A percentile compares a stretch with the other conserved stretches of the same genome.
Evolutionary conservation across 2,888 invertebrate genomes (phyloP).

Genomic region (Dryomyza anilis): DNA sequence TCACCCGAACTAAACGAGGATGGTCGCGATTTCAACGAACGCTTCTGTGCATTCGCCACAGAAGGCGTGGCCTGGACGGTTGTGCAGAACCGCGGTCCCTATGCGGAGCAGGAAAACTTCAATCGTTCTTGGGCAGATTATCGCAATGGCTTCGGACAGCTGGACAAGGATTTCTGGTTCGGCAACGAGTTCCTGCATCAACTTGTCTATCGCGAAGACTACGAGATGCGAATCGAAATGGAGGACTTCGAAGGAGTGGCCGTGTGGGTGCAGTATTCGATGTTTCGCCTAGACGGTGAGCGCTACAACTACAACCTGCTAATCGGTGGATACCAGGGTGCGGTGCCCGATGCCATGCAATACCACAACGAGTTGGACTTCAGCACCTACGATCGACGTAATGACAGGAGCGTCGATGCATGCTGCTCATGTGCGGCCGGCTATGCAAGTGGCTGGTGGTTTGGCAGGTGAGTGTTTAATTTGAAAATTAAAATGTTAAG

Average conservation of each 20-base stretch:
- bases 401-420: conserved; percentile 62
- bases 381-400: conserved; percentile 57
- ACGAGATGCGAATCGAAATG: conserved; percentile 39
- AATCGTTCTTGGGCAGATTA: conserved; percentile 66
- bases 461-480: conserved; percentile 60
- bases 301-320: conserved; percentile 60
- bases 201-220: conserved; percentile 57
- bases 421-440: conserved; percentile 65
- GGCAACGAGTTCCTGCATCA: conserved; percentile 66
- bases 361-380: conserved; percentile 64
- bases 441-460: conserved; percentile 69
- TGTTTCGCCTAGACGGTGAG: conserved; percentile 60
- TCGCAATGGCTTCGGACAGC: conserved; percentile 65
- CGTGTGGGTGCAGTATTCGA: conserved; percentile 64
- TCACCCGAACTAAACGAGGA: conserved; percentile 48
- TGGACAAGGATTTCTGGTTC: conserved; percentile 66
- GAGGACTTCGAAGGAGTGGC: conserved; percentile 36
- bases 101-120: conserved; percentile 62
- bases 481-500: not conserved
- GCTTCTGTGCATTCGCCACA: conserved; percentile 63
- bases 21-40: conserved; percentile 60
- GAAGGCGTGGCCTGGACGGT: conserved; percentile 66
- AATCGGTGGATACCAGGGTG: conserved; percentile 63
- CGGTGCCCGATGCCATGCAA: conserved; percentile 64
- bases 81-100: conserved; percentile 61